These are phyloP conservation scores for Cyprinodon brontotheroides DNA, from an alignment of 2,113 vertebrate genomes.

Conservation along the genomic window DNA sequence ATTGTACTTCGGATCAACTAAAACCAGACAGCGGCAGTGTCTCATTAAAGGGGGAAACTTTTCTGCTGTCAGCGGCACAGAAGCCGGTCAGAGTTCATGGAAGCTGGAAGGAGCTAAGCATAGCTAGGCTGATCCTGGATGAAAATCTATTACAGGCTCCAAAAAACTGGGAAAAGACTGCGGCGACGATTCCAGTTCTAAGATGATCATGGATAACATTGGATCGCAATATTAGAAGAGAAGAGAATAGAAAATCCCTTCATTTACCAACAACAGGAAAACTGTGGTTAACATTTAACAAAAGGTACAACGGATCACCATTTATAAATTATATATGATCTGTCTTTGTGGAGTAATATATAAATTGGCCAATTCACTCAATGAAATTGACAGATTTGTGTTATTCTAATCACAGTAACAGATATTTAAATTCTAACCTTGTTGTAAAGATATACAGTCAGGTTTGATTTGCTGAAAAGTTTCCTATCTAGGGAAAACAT, in stretches of 20 bases:
- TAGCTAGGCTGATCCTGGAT: not conserved
- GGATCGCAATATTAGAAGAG: no score
- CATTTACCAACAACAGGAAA: no score
- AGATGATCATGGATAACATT: no score
- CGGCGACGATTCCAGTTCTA: no score
- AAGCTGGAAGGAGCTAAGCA: not conserved
- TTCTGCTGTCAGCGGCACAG: not conserved
- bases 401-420: not conserved
- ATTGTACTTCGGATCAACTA: not conserved
- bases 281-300: no score
- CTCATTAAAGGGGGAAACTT: not conserved
- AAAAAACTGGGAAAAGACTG: no score
- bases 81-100: not conserved
- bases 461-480: no score
- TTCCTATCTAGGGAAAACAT: no score
- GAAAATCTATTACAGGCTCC: no score
- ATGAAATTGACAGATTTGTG: not conserved
- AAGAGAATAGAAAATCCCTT: no score
- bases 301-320: not conserved
- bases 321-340: not conserved
- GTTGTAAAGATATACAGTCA: no score
- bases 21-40: not conserved
- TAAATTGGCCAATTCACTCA: not conserved
- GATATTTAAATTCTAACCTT: not conserved
- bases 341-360: no score